These are phyloP conservation scores for Delia radicum DNA, from an alignment of 1,140 invertebrate genomes.

Conservation along the genomic window DNA sequence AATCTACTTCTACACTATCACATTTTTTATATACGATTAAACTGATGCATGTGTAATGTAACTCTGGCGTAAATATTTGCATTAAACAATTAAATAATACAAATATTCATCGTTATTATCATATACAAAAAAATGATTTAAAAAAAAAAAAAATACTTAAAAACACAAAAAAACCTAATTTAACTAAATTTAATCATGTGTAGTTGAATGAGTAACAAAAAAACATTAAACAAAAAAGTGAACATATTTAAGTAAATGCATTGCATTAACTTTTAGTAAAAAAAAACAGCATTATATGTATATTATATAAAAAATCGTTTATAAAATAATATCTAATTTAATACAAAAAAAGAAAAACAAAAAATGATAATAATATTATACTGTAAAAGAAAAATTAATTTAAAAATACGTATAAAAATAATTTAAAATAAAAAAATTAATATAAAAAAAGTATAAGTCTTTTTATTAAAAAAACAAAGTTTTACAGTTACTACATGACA, in stretches of 20 bases:
- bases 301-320: conserved; percentile 25
- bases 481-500: too few species aligned
- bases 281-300: conserved; percentile 28
- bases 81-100: background rate
- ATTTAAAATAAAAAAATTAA: conserved; percentile 21
- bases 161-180: background rate
- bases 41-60: background rate
- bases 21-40: background rate
- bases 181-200: background rate
- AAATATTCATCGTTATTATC: background rate
- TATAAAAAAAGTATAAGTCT: background rate
- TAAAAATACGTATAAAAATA: conserved; percentile 21
- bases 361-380: conserved; percentile 18
- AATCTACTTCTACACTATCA: background rate
- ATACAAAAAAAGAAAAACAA: conserved; percentile 24
- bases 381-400: conserved; percentile 21
- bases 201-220: background rate
- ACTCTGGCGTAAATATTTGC: background rate
- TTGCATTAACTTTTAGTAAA: conserved; percentile 11
- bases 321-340: conserved; percentile 31
- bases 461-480: too few species aligned
- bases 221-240: background rate
- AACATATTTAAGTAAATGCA: background rate
- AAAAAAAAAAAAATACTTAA: background rate
- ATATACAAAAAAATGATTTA: background rate